Percentiles rank a stretch among this genome's conserved stretches.
Evolutionary conservation across 2,888 invertebrate genomes (phyloP).

Genomic region (Sphaerolaimus hirsutus): DNA sequence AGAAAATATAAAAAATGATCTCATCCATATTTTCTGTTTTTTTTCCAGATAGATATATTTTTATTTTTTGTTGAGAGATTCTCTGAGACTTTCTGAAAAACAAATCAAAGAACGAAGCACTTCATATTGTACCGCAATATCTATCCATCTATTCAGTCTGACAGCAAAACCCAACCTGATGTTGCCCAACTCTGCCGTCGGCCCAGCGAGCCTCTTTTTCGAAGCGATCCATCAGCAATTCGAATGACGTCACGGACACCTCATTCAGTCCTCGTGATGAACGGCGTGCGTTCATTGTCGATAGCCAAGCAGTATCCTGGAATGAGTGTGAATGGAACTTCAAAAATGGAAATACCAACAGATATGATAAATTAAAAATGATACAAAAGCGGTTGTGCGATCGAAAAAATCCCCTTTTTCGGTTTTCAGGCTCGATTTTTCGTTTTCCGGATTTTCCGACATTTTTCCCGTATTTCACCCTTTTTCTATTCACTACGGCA

Average conservation of each 20-base stretch:
- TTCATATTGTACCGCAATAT: not conserved
- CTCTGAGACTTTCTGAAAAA: not conserved
- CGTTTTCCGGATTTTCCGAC: too few species aligned
- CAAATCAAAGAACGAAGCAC: not conserved
- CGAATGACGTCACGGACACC: conserved; percentile 67
- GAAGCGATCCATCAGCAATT: conserved; percentile 81
- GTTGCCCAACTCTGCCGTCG: conserved; percentile 9
- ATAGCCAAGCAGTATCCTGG: conserved; percentile 68
- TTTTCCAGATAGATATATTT: too few species aligned
- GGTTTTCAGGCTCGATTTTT: not conserved
- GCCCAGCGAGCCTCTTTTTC: conserved; percentile 94
- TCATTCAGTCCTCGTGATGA: conserved; percentile 25
- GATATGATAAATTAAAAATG: not conserved
- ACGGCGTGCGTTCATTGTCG: conserved; percentile 59
- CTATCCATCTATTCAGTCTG: not conserved
- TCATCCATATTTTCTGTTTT: too few species aligned
- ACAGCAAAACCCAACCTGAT: too few species aligned
- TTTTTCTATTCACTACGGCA: too few species aligned
- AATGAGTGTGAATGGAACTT: too few species aligned
- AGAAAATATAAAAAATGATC: too few species aligned
- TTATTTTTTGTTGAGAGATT: too few species aligned
- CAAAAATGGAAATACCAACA: conserved; percentile 2
- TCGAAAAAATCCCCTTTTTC: not conserved
- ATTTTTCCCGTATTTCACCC: not conserved
- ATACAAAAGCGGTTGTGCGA: not conserved